Base-by-base conservation (phyloP, 2,797 vertebrate species). In the Erethizon dorsatum region DNA sequence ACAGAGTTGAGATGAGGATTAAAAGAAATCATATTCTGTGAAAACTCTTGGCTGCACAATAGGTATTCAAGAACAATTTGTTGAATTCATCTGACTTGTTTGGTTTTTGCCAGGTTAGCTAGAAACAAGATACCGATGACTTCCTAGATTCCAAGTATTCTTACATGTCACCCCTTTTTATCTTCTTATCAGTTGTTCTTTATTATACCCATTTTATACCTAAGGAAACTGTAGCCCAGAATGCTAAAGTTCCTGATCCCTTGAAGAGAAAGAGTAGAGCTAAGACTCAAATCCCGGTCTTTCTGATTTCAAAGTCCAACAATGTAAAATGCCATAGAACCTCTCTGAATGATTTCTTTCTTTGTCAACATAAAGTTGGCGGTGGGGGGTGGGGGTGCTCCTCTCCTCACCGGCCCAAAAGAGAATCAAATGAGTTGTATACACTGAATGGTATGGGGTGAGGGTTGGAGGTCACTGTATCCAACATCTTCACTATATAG, bases 311-410 rank as follows among this genome's bases (percentile, higher is more conserved):
- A 65, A 71, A 85, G 50, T 67, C 65, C 78, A 57, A 56, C 65
- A n/a, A 2, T 13, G 12, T 26, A 1, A 2, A 28, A n/a, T 10
- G n/a, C 22, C 69, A 3, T 0, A 11, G 20, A 47, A 15, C 8
- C 22, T 80, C 28, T 57, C 63, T 84, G 63, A 10, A 2, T 5
- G 6, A 26, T 33, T 91, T 88, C 22, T 20, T 37, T 77, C 84
- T 79, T 79, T 69, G 54, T 78, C 18, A 86, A 73, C 0, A 4
- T 33, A 52, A 20, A 26, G 28, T 41, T 41, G 37, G 37, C 37
- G 37, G 37, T 37, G 14, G 15, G 10, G 33, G 33, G 4, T 26
- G 24, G 33, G 7, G n/a, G 24, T 26, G 41, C 17, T 56, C 17
- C 15, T n/a, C 37, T 56, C 45, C 20, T 88, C 88, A 56, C 6